Evolutionary conservation across 2,113 vertebrate species (phyloP).

Genomic region (Puntigrus tetrazona): DNA sequence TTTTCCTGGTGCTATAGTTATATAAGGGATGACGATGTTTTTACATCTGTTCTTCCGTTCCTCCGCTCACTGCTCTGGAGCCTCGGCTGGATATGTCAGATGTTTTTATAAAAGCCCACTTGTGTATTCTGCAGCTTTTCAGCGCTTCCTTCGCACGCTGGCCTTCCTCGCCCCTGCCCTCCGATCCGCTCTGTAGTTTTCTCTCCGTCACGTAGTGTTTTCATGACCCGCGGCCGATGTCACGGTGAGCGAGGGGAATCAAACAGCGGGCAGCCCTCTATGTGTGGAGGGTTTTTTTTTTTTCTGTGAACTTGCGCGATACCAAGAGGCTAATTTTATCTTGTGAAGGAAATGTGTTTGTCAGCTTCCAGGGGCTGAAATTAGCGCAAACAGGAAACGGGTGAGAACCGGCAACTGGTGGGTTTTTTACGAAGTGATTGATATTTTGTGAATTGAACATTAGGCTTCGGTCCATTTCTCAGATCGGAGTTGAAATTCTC

Average conservation of each 20-base stretch:
- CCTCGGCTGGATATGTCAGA: background rate
- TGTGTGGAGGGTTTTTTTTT: background rate
- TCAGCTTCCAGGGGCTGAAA: background rate
- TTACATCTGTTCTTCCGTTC: constrained; percentile 26
- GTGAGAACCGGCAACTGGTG: background rate
- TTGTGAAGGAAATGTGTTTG: background rate
- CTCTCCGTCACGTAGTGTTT: constrained; percentile 20
- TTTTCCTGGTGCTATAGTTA: constrained; percentile 13
- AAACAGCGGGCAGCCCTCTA: background rate
- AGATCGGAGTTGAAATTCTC: no score
- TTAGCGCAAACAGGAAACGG: background rate
- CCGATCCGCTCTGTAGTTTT: background rate
- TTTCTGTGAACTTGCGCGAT: background rate
- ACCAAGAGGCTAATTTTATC: background rate
- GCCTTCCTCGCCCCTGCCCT: background rate
- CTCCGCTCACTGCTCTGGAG: background rate
- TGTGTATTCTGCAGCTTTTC: constrained; percentile 5
- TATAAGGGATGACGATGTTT: constrained; percentile 10
- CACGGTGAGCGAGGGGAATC: constrained; percentile 6
- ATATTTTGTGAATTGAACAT: background rate
- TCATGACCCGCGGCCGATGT: background rate
- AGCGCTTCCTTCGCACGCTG: constrained; percentile 4
- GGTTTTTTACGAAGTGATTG: no score
- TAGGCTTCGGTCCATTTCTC: no score
- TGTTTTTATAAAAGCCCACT: constrained; percentile 11